Conservation (phyloP, 2,113 vertebrate species). For the Pedetes capensis region DNA sequence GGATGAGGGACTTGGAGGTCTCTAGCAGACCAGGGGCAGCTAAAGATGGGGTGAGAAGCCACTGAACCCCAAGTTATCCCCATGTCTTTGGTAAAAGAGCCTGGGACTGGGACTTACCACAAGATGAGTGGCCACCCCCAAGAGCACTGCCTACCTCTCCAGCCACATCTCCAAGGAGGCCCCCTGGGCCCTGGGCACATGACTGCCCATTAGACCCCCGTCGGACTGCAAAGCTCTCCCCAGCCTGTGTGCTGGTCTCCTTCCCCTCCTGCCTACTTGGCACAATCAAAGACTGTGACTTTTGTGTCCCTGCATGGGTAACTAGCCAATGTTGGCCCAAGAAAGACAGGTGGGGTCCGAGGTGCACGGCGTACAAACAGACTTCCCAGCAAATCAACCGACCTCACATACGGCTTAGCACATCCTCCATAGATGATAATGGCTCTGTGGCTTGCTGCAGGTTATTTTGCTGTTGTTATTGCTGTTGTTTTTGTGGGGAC, state of each 20-base stretch:
- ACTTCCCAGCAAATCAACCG: not conserved
- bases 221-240: not conserved
- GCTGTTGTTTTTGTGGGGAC: too few relatives aligned
- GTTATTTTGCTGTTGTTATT: too few relatives aligned
- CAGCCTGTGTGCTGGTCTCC: not conserved
- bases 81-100: not conserved
- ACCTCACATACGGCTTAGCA: not conserved
- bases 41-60: not conserved
- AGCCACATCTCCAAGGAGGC: not conserved
- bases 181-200: not conserved
- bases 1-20: not conserved
- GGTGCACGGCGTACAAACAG: not conserved
- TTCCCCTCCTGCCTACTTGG: not conserved
- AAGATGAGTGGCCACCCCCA: not conserved
- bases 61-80: not conserved
- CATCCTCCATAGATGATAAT: not conserved
- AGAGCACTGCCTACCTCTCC: not conserved
- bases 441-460: not conserved
- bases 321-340: not conserved
- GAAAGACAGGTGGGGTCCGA: not conserved
- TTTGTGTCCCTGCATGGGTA: not conserved
- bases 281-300: not conserved
- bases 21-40: not conserved
- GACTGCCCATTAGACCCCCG: not conserved
- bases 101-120: too few relatives aligned